phyloP scores from a whole-genome alignment of 2,888 invertebrate genomes.

The Epistrophe eligans region DNA sequence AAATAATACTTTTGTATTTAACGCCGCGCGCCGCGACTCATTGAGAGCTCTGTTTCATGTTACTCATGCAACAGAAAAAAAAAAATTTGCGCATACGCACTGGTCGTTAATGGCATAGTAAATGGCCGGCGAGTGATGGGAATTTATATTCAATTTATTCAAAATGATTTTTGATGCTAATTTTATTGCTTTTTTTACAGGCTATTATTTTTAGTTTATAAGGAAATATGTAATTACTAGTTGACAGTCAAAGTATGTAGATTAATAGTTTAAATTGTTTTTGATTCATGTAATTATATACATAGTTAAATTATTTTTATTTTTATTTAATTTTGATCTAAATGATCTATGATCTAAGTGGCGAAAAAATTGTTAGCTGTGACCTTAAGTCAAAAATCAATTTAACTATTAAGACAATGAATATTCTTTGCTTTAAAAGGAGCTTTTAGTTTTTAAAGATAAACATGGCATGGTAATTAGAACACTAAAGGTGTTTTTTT shows the following conservation, averaged over 20 bases:
- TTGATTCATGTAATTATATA: background rate
- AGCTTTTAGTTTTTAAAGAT: too few relatives aligned
- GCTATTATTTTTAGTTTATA: background rate
- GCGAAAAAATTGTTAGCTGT: background rate
- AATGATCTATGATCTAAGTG: background rate
- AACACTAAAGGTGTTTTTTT: too few relatives aligned
- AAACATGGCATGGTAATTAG: too few relatives aligned
- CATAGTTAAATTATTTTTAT: background rate
- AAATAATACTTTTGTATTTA: background rate
- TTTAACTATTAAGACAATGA: background rate
- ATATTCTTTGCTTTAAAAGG: background rate
- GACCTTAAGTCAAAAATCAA: background rate
- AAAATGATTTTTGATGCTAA: conserved; percentile 8
- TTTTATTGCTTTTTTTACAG: background rate
- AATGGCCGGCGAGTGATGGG: background rate
- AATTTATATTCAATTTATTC: conserved; percentile 5
- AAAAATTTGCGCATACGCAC: conserved; percentile 54
- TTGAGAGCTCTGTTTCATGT: background rate
- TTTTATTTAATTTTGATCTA: background rate
- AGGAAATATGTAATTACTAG: background rate
- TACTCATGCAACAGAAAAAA: background rate
- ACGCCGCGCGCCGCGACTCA: background rate
- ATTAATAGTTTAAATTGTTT: background rate
- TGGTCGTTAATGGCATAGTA: background rate
- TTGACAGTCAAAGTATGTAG: background rate